phyloP scores from a whole-genome alignment of 1,140 invertebrate genomes.

The Drosophila nannoptera region DNA sequence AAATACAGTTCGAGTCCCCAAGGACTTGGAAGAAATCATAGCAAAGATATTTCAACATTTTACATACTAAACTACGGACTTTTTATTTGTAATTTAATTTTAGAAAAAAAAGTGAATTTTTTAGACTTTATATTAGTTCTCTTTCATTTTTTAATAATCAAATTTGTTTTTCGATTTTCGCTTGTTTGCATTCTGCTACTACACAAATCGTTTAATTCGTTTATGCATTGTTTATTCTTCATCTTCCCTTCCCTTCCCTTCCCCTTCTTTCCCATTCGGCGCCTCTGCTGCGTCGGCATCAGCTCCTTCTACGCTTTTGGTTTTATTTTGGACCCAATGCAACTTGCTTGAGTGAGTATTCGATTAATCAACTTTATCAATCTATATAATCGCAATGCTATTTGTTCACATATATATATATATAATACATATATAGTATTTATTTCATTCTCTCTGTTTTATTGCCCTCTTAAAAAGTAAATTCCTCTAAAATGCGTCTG shows the following conservation, averaged over 20 bases:
- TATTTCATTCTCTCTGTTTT: constrained; percentile 10
- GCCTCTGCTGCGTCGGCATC: no score
- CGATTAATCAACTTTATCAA: constrained; percentile 34
- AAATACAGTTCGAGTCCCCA: background rate
- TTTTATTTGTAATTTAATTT: constrained; percentile 32
- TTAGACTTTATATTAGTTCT: constrained; percentile 16
- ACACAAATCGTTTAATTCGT: constrained; percentile 44
- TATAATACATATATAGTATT: no score
- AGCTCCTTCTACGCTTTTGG: background rate
- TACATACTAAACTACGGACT: constrained; percentile 69
- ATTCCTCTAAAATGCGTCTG: constrained; percentile 75
- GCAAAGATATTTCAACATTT: constrained; percentile 39
- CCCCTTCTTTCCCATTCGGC: constrained; percentile 6
- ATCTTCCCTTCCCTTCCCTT: constrained; percentile 16
- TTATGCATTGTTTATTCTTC: background rate
- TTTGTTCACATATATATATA: constrained; percentile 5
- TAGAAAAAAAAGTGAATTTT: background rate
- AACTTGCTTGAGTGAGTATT: constrained; percentile 61
- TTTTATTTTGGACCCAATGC: constrained; percentile 65
- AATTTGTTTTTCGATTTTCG: constrained; percentile 23
- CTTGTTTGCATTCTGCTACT: constrained; percentile 2
- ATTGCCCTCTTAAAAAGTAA: constrained; percentile 65
- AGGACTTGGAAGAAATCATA: constrained; percentile 32
- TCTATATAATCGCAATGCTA: constrained; percentile 50
- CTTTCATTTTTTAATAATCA: constrained; percentile 16